Base-by-base conservation (phyloP, 2,113 vertebrate species). In the Lepidothrix coronata region DNA sequence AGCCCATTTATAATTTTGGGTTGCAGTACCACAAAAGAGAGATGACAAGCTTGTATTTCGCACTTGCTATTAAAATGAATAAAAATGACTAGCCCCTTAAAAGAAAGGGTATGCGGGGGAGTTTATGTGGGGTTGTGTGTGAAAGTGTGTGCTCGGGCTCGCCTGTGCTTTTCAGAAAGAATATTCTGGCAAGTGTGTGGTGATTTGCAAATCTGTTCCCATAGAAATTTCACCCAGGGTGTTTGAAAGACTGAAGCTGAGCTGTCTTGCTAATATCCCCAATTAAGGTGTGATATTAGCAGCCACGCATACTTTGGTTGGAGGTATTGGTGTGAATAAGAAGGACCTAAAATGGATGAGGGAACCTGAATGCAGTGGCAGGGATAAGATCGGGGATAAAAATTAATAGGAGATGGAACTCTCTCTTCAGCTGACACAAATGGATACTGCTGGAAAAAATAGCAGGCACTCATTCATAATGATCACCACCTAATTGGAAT, bases 1-100 rank as follows among this genome's bases (percentile, higher is more conserved):
- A 98, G 41, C 49, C 91, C 91, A 97, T 97, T 97, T 97, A 97
- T 97, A 98, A 98, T 98, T 98, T 98, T 97, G 96, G 87, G 90
- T 95, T 63, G 28, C 85, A 97, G 91, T 84, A 95, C 72, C 94
- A 96, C 85, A 94, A 97, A 98, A 97, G 74, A 71, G 61, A 97
- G 65, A 96, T 97, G 97, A 97, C 97, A 97, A 91, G 95, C 88
- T 96, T 96, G 91, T 97, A 97, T 97, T 98, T 98, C 95, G 98
- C 83, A 94, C 93, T 93, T 96, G 63, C 82, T 96, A 89, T 85
- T 95, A 89, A 97, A 97, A 97, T 86, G 76, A 97, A 97, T 97
- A 97, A 97, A 98, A 97, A 97, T 95, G 59, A 96, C 96, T 96
- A 92, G 90, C 78, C 35, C 43, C 54, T 97, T 96, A 95, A 96